Evolutionary conservation across 1,140 invertebrate species (phyloP), one percentile per base, ranked within the genome.

Genomic region (Cheumatopsyche charites): DNA sequence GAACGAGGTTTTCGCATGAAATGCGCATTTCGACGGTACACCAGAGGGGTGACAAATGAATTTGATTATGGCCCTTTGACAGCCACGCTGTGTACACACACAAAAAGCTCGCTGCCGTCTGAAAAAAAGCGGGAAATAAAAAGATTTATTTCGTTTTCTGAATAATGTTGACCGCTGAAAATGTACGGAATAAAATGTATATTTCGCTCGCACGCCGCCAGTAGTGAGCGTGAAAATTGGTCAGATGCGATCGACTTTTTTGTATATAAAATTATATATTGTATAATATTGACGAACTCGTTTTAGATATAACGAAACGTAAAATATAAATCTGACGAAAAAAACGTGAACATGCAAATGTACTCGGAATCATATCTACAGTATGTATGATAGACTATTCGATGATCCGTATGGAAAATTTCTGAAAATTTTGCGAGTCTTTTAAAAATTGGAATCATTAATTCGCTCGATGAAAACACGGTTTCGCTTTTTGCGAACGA

Each of bases 371-470:
- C n/a, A n/a, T n/a, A n/a, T n/a, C n/a, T n/a, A n/a, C n/a, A n/a
- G n/a, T n/a, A n/a, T n/a, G n/a, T n/a, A n/a, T n/a, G n/a, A n/a
- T n/a, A n/a, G n/a, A n/a, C n/a, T n/a, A n/a, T n/a, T n/a, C n/a
- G n/a, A n/a, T n/a, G n/a, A n/a, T n/a, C n/a, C n/a, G n/a, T n/a
- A n/a, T n/a, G n/a, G n/a, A n/a, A n/a, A n/a, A n/a, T n/a, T n/a
- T n/a, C 36, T 68, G 47, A 21, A 67, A 67, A 67, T 25, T 67
- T 47, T 49, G 23, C 58, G 26, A 13, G 52, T 13, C 23, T 70
- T 62, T 23, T 21, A 62, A 69, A 70, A 70, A 70, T 62, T 70
- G 68, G 21, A 70, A 70, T 70, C 68, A 70, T 70, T 70, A 70
- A 70, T 70, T 70, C 36, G 26, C 0, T 2, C 13, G 67, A 29